Base-by-base conservation (phyloP, 2,888 invertebrate species). In the Iphiclides podalirius region DNA sequence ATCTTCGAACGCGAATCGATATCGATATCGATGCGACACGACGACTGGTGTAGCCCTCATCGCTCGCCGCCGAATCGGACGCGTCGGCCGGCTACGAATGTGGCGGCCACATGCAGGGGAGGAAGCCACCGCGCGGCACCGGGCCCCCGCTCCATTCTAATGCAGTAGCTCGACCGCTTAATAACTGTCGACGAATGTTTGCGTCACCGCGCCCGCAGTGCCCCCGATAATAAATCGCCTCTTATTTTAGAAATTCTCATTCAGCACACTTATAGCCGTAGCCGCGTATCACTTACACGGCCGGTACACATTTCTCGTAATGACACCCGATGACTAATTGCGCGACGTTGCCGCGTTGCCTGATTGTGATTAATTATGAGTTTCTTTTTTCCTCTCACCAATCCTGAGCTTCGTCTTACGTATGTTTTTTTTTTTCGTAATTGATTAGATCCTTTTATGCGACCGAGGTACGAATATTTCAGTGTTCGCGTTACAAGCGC, bases 201-300 rank as follows among this genome's bases (percentile, higher is more conserved):
- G 83, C 84, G 82, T 85, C 85, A 81, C 75, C 67, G 65, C 67
- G 73, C 64, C 76, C 75, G 80, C 78, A 75, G 70, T 75, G 78
- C 79, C 77, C 75, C 75, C 69, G 68, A 73, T 85, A 79, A 86
- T 87, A 83, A 83, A 87, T 87, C 72, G 75, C 70, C 64, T 77
- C 84, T 87, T 83, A 86, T 84, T 86, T 87, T 85, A 86, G 85
- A 79, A 80, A 75, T 77, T 67, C 79, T 79, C 84, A 83, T 83
- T 81, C 83, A 83, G 70, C 69, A 70, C 71, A 66, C 70, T 72
- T 70, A 74, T 73, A 71, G 69, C 68, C 70, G 66, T 70, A 70
- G 67, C 65, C 68, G 66, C 67, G 68, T 75, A 76, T 79, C 69
- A 74, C 75, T 77, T 73, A 75, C 72, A 72, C 70, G 63, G 66